Evolutionary conservation across 2,888 invertebrate genomes (phyloP).

Genomic region (Leptopilina drosophilae): DNA sequence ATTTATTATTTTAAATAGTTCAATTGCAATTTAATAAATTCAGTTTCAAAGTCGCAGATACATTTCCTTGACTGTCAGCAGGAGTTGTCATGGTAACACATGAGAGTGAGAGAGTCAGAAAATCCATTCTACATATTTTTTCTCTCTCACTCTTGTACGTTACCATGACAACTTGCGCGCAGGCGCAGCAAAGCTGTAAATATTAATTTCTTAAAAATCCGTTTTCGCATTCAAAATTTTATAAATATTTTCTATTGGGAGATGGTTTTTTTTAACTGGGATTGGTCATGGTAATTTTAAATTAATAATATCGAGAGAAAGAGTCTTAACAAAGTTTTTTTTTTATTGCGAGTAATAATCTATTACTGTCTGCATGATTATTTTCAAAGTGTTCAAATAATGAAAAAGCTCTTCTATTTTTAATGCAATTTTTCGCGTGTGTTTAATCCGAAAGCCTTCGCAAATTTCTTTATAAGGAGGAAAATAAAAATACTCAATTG

Average conservation of each 20-base stretch:
- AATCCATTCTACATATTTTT: no score
- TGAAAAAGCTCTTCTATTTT: constrained; percentile 16
- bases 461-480: neutral
- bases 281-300: neutral
- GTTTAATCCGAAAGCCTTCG: constrained; percentile 16
- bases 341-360: neutral
- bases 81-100: no score
- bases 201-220: neutral
- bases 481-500: neutral
- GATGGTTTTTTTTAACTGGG: neutral
- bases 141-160: no score
- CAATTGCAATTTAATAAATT: no score
- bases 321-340: neutral
- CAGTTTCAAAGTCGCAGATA: no score
- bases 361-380: constrained; percentile 13
- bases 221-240: neutral
- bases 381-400: neutral
- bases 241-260: constrained; percentile 22
- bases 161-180: no score
- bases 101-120: no score
- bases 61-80: no score
- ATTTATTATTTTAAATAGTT: no score
- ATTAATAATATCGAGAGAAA: neutral
- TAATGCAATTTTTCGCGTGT: constrained; percentile 2
- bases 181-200: neutral